These are phyloP conservation scores for Chondrosia reniformis DNA, from an alignment of 37 sponge, comb jelly and placozoan genomes.

Conservation along the genomic window DNA sequence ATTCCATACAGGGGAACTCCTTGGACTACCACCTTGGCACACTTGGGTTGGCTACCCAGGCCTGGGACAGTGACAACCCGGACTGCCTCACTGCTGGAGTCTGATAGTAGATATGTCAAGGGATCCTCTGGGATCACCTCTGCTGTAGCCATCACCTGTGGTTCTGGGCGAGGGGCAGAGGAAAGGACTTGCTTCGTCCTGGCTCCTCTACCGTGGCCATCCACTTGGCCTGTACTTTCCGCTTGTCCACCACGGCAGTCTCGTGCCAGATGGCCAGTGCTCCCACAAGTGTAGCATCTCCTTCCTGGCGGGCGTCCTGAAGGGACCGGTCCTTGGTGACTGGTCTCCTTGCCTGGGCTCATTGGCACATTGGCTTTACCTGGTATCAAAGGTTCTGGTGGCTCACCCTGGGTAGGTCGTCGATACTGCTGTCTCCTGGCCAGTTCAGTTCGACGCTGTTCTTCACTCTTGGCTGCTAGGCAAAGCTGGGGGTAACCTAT, in stretches of 20 bases:
- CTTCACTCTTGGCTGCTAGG: slow-evolving; percentile 7
- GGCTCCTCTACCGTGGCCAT: not conserved
- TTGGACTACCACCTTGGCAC: slow-evolving; percentile 14
- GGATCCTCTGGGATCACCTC: not conserved
- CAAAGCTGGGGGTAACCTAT: slow-evolving; percentile 16
- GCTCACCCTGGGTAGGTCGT: not conserved
- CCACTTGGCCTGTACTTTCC: not conserved
- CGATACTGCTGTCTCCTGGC: slow-evolving; percentile 16
- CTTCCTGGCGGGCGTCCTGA: not conserved
- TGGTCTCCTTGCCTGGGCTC: not conserved
- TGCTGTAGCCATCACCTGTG: not conserved
- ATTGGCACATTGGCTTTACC: too few relatives aligned
- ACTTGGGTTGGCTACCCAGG: slow-evolving; percentile 10
- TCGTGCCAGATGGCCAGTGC: not conserved
- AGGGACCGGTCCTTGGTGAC: not conserved
- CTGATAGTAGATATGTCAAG: not conserved
- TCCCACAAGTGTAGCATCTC: slow-evolving; percentile 17
- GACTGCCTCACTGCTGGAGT: not conserved
- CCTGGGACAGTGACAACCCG: not conserved
- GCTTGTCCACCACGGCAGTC: not conserved
- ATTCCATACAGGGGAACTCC: slow-evolving; percentile 21
- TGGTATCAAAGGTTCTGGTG: not conserved
- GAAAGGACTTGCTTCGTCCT: not conserved
- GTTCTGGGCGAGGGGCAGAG: not conserved
- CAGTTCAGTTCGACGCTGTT: slow-evolving; percentile 22